Evolutionary conservation across 2,888 invertebrate species (phyloP), one percentile per base, ranked within the genome.

Genomic region (Andrena fulva): DNA sequence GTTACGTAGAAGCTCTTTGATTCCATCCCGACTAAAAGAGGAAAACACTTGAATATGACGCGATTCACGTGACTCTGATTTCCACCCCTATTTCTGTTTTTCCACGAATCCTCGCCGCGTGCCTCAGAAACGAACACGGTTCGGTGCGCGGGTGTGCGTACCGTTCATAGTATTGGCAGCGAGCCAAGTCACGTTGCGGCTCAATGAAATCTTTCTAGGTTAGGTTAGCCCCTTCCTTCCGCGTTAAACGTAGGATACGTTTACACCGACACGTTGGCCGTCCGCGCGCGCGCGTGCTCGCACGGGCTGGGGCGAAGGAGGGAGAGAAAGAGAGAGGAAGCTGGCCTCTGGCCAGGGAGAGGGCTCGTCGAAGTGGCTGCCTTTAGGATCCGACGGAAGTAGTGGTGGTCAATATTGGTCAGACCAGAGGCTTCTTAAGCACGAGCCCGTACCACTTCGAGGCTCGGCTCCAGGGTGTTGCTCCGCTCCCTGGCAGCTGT

Each of bases 121-220:
- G 77, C 67, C 74, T 69, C n/a, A 72, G 56, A 35, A 85, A 66
- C 82, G 85, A 71, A 71, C 71, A 66, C 59, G 52, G 85, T 84
- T 83, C 77, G 87, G 80, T 87, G 87, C 81, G 84, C 85, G 88
- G 86, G 87, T 88, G 87, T 85, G 88, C 88, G 88, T 88, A 87
- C 77, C 84, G 85, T 88, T 87, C 90, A 90, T 92, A 93, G 91
- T 93, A 91, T 90, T 93, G 93, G 93, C 92, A 80, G 35, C 35
- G 80, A 56, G 93, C 93, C 93, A 93, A 90, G 88, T 89, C 89
- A 91, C 89, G 91, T 91, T 89, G 90, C 86, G 88, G 87, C 92
- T 93, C 92, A 93, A 93, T 93, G 93, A 92, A 93, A 93, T 93
- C 92, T 93, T 93, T 93, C 91, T 92, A 83, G 92, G 92, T 93